Base-by-base conservation (phyloP, 2,888 invertebrate species). In the Acronicta aceris region DNA sequence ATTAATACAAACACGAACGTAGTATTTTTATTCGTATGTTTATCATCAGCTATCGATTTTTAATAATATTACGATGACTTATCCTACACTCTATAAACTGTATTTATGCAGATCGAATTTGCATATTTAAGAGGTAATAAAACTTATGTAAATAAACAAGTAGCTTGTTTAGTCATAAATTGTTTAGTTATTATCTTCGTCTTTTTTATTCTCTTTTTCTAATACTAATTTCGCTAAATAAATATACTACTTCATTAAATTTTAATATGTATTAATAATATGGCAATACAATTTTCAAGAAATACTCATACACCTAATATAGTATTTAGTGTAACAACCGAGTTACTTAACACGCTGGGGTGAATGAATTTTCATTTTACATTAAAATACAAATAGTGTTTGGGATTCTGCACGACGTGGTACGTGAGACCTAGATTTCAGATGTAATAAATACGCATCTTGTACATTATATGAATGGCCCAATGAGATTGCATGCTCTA, bases 351-450 rank as follows among this genome's bases (percentile, higher is more conserved):
- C 62, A 60, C 55, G 55, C 54, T 46, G 59, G 56, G 62, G 63
- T 74, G 71, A 76, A 76, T 76, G 64, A 74, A 71, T 68, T 71
- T 74, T 74, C 52, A 74, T 72, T 72, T 67, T 53, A 21, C 75
- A 74, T 76, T 76, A 65, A 75, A 69, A 77, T 65, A 77, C 74
- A 65, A 70, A 65, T 62, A 66, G 71, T 73, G 67, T 74, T 73
- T 73, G 64, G 60, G 57, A 78, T 64, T 71, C 55, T 71, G 63
- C 60, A 65, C 54, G 70, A 52, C 62, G 27, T 67, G 62, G 68
- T 74, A 81, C 76, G 76, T 75, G 78, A 79, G 78, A 74, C 80
- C 81, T 76, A 82, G 74, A 74, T 81, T 78, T 70, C 62, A 76
- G 66, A 74, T 74, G 69, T 77, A 76, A 81, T 79, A 72, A 78